Evolutionary conservation across 2,113 vertebrate genomes (phyloP).

Genomic region (Vimba vimba): DNA sequence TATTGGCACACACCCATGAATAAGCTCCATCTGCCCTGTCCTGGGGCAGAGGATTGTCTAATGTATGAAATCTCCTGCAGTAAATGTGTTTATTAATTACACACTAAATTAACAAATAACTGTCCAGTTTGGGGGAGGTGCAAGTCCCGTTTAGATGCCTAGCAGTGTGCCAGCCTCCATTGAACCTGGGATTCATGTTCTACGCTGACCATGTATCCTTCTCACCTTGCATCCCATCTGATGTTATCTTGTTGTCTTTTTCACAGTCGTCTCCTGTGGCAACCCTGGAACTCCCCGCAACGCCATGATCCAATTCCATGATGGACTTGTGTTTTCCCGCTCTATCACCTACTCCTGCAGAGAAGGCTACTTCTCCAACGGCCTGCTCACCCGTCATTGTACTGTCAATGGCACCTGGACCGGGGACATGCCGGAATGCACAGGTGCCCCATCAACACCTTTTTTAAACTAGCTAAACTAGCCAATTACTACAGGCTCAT

Average conservation of each 20-base stretch:
- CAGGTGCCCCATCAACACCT: conserved; percentile 75
- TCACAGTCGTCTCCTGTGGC: conserved; percentile 90
- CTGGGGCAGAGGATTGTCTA: conserved; percentile 12
- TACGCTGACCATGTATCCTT: background rate
- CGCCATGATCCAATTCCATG: conserved; percentile 84
- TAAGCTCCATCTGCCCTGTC: conserved; percentile 25
- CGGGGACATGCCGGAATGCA: conserved; percentile 89
- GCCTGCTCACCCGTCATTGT: conserved; percentile 92
- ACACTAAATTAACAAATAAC: conserved; percentile 42
- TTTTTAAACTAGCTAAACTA: too few relatives aligned
- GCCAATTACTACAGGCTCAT: background rate
- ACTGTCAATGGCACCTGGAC: conserved; percentile 96
- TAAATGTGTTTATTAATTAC: conserved; percentile 35
- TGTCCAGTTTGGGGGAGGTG: conserved; percentile 14
- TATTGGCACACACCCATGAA: conserved; percentile 66
- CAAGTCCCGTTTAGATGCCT: background rate
- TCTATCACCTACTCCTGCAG: conserved; percentile 92
- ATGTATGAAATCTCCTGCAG: conserved; percentile 16
- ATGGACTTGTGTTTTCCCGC: conserved; percentile 89
- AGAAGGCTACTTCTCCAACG: conserved; percentile 91
- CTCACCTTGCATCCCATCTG: background rate
- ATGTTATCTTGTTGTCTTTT: conserved; percentile 7
- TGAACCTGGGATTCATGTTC: conserved; percentile 10
- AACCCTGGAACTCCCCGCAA: conserved; percentile 95
- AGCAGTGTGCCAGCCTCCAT: background rate